These are phyloP conservation scores for Epinotia nisella DNA, from an alignment of 2,888 invertebrate genomes.

Conservation along the genomic window DNA sequence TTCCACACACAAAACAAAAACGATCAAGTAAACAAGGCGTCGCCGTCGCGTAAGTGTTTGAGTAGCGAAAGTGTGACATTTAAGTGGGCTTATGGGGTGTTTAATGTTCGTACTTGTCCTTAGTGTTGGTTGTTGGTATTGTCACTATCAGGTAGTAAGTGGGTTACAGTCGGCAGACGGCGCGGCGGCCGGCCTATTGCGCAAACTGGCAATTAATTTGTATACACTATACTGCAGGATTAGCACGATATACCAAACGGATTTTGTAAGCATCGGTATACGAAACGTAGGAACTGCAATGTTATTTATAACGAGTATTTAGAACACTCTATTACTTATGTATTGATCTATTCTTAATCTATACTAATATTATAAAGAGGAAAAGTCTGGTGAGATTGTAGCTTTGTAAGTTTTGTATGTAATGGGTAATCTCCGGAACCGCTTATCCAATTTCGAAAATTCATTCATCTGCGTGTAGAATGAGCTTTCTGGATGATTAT, in stretches of 20 bases:
- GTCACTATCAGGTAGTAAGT: conserved; percentile 56
- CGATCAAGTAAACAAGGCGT: conserved; percentile 28
- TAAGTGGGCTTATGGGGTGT: conserved; percentile 34
- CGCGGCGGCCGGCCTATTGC: conserved; percentile 65
- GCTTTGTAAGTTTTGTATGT: too few species aligned
- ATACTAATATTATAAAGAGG: too few species aligned
- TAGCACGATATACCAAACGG: conserved; percentile 25
- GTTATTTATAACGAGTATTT: too few species aligned
- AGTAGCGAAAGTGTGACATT: conserved; percentile 30
- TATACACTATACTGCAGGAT: conserved; percentile 40
- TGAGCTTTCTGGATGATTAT: too few species aligned
- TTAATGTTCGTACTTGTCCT: conserved; percentile 32
- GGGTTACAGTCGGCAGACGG: conserved; percentile 71
- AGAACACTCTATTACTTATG: too few species aligned
- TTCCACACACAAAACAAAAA: conserved; percentile 31
- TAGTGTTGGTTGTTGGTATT: conserved; percentile 28
- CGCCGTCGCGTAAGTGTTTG: conserved; percentile 20
- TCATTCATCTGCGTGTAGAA: too few species aligned
- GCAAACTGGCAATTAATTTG: conserved; percentile 64
- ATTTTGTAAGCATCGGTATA: conserved; percentile 34
- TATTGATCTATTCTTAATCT: too few species aligned
- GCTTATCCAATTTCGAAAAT: too few species aligned
- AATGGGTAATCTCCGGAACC: too few species aligned
- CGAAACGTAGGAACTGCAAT: conserved; percentile 8
- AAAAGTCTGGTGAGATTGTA: too few species aligned